Conservation (phyloP, 1,140 invertebrate genomes). For the Trialeurodes vaporariorum region DNA sequence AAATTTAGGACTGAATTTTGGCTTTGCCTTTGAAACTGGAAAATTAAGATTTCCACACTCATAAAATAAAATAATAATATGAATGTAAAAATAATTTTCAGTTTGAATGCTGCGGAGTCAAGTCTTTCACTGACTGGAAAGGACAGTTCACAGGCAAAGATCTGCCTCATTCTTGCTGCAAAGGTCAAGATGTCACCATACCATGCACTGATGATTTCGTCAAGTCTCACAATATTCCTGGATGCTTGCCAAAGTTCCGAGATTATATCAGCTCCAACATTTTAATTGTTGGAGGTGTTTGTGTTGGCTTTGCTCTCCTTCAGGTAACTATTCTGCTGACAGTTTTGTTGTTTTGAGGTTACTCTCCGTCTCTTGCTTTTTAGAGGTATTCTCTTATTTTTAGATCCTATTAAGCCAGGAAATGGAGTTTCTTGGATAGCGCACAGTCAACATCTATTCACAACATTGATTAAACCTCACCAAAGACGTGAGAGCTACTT, state of each 20-base stretch:
- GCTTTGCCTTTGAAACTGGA: no score
- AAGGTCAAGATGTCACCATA: slow-evolving; percentile 38
- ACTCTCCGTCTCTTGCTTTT: no score
- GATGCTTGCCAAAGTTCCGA: slow-evolving; percentile 53
- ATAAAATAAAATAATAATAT: no score
- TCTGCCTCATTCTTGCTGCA: slow-evolving; percentile 42
- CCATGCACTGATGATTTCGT: slow-evolving; percentile 39
- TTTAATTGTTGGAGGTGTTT: slow-evolving; percentile 58
- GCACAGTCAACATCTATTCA: no score
- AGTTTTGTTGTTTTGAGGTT: background rate
- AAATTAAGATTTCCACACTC: no score
- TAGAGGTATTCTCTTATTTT: no score
- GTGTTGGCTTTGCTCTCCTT: slow-evolving; percentile 60
- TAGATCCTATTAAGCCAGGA: no score
- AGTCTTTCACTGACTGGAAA: slow-evolving; percentile 54
- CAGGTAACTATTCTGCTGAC: slow-evolving; percentile 42
- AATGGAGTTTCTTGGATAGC: no score
- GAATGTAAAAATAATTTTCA: no score
- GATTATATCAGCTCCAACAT: slow-evolving; percentile 51
- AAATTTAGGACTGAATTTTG: no score
- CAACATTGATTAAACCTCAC: no score
- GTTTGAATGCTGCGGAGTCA: slow-evolving; percentile 72
- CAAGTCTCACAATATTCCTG: slow-evolving; percentile 32
- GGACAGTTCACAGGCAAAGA: slow-evolving; percentile 44
- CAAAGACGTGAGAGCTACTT: no score